These are phyloP conservation scores for Molothrus aeneus DNA, from an alignment of 2,797 vertebrate genomes.

Conservation along the genomic window DNA sequence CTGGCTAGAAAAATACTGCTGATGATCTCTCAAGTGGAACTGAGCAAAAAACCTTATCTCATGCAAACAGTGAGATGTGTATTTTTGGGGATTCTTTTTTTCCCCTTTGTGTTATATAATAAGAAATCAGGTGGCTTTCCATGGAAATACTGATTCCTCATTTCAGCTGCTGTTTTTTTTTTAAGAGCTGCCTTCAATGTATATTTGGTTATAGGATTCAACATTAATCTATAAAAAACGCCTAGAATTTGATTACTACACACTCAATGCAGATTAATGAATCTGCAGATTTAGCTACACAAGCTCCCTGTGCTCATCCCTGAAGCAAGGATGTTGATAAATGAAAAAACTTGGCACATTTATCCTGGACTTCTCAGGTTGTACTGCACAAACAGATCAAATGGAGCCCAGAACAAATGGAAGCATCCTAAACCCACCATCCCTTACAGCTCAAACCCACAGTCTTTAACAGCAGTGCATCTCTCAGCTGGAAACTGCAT, in stretches of 20 bases:
- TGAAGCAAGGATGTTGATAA: neutral
- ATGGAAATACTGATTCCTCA: neutral
- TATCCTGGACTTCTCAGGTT: neutral
- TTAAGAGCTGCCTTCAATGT: neutral
- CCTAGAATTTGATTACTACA: neutral
- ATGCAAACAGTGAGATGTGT: neutral
- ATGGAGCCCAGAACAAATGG: neutral
- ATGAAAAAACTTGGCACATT: neutral
- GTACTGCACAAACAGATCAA: neutral
- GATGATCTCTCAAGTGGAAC: slow-evolving; percentile 15
- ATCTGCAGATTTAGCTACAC: neutral
- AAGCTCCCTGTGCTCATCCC: neutral
- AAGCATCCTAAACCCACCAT: neutral
- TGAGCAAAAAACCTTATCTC: slow-evolving; percentile 23
- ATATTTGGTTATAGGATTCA: neutral
- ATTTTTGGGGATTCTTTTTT: neutral
- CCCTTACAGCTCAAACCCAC: neutral
- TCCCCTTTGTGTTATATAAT: neutral
- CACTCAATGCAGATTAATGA: neutral
- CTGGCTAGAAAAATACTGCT: slow-evolving; percentile 6
- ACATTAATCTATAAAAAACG: neutral
- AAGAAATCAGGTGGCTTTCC: neutral
- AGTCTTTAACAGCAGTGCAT: neutral
- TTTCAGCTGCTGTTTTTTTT: neutral
- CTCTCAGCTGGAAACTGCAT: neutral